Base-by-base conservation (phyloP, 2,888 invertebrate species). In the Eledona agricola region DNA sequence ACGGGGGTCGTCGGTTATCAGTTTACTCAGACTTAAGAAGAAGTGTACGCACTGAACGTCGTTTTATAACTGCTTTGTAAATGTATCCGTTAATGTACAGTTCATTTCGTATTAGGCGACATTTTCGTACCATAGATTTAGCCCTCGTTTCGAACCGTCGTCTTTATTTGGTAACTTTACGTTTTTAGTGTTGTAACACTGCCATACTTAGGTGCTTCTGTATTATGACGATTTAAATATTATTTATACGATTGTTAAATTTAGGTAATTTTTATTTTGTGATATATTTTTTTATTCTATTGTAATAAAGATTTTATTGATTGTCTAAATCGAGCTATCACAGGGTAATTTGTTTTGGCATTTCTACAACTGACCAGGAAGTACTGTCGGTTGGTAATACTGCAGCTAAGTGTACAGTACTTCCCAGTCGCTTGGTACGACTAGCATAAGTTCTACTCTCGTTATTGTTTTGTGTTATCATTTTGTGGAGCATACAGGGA, bases 1-100 rank as follows among this genome's bases (percentile, higher is more conserved):
- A 74, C 75, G 64, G 78, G 79, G 65, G 75, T 79, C 66, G 73
- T 79, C 71, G 78, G 79, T 67, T 80, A 79, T 70, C 79, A 79
- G 68, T 79, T 78, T 67, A 74, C 78, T 67, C 78, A 75, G 73
- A 79, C 76, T 69, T 78, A 77, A 52, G 25, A 50, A 25, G 28
- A 37, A 46, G 57, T 58, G 63, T 66, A 66, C 64, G n/a, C n/a
- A 65, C 64, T 59, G 57, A 57, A 59, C 55, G 60, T 64, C 62
- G 60, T 70, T 70, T 70, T 66, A 60, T 70, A 67, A 63, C 51
- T 56, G 64, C 67, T 69, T 71, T 68, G 62, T 69, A 70, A 64
- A 69, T 68, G 67, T 61, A 47, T 45, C 38, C 28, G 57, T 58
- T 53, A 58, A 56, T 65, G 66, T 67, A 67, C 66, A 68, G 65